Conservation (phyloP, 2,797 vertebrate species). For the Anguilla megastoma region DNA sequence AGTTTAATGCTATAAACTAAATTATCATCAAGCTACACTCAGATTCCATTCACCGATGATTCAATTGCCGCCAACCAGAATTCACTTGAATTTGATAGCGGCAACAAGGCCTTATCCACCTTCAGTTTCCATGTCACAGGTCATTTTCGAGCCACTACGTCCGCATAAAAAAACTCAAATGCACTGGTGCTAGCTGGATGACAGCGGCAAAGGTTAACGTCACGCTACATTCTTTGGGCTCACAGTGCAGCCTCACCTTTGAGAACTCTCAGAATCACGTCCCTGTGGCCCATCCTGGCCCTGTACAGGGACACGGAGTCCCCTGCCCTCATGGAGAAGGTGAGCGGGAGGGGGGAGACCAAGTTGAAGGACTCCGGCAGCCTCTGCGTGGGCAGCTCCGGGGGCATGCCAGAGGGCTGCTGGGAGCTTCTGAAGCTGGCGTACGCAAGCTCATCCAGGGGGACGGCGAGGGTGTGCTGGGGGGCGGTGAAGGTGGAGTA, state of each 20-base stretch:
- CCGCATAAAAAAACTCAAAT: not conserved
- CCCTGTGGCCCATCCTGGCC: constrained; percentile 76
- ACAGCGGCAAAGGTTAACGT: not conserved
- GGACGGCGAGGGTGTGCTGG: constrained; percentile 33
- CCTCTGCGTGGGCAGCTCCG: constrained; percentile 70
- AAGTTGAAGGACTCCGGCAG: constrained; percentile 75
- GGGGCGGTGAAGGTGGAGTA: constrained; percentile 70
- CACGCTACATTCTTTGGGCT: not conserved
- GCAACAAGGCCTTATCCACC: not conserved
- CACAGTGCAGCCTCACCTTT: constrained; percentile 60
- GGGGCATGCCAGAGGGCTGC: not conserved
- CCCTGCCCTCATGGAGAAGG: constrained; percentile 67
- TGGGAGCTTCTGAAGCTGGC: not conserved
- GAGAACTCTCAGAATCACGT: constrained; percentile 74
- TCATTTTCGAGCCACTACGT: not conserved
- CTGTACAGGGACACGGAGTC: constrained; percentile 67
- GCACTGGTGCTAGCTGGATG: not conserved
- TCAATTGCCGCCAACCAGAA: not conserved
- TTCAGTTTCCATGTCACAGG: not conserved
- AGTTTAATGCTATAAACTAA: not conserved
- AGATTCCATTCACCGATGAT: not conserved
- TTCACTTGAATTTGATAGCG: not conserved
- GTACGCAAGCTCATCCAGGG: constrained; percentile 23
- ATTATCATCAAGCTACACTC: not conserved
- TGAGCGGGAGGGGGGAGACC: constrained; percentile 62